Evolutionary conservation across 2,797 vertebrate genomes (phyloP), one percentile per base, ranked within the genome.

Genomic region (Gadopsis marmoratus): DNA sequence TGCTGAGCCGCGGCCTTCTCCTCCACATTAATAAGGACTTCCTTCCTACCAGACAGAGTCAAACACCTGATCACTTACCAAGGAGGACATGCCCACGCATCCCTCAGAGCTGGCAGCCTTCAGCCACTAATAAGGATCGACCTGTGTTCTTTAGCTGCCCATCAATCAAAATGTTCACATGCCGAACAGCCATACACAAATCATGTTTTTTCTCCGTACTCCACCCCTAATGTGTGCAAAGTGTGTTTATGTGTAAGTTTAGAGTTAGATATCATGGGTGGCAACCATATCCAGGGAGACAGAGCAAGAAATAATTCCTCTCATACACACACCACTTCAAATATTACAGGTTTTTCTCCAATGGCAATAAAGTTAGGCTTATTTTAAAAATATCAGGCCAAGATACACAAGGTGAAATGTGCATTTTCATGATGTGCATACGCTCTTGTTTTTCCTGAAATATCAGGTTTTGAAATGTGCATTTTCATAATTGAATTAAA

Each of bases 1-100:
- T 93, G 90, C 92, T 92, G 87, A 91, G 91, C 88, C 84, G 88
- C 85, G 62, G 88, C 89, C 91, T 92, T 91, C 91, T 91, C 89
- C 82, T 93, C 78, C 78, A 90, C 90, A 91, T 94, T 94, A 94
- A 93, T 94, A 92, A 93, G 93, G 88, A 94, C 93, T 95, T 95
- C 94, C 95, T 95, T 95, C 93, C 94, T 93, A 86, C 90, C 94
- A 95, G 94, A 95, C 93, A 91, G 82, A 92, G 90, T 94, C 90
- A 91, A 94, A 94, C 94, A 93, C 90, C 92, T 93, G 92, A 92
- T 93, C 92, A 91, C 88, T 93, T 91, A 93, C 89, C 86, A 84
- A 76, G 83, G 86, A 91, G 82, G 91, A 93, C 90, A 92, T 90
- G 90, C 92, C 93, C 91, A 92, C 81, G 89, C 92, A 94, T 93